phyloP scores from a whole-genome alignment of 2,888 invertebrate species.

The Epsilonema sp. region DNA sequence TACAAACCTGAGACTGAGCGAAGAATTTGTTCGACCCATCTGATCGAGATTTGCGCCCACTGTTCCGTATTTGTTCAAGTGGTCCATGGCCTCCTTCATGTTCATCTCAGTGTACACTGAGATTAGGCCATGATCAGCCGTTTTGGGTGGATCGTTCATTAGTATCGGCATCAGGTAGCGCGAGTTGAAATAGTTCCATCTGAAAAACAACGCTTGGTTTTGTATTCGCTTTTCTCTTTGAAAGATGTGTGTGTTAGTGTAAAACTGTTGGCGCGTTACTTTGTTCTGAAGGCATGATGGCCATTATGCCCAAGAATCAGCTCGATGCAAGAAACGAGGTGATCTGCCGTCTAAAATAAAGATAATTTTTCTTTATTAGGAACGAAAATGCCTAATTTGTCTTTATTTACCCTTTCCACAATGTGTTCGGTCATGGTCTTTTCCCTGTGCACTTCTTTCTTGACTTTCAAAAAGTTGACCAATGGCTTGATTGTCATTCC shows the following conservation, averaged over 20 bases:
- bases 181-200: slow-evolving; percentile 81
- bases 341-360: slow-evolving; percentile 44
- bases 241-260: no score
- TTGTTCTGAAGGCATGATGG: slow-evolving; percentile 68
- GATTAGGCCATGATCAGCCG: slow-evolving; percentile 4
- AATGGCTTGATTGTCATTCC: slow-evolving; percentile 96
- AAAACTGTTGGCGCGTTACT: no score
- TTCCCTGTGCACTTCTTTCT: slow-evolving; percentile 64
- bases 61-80: no score
- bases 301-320: slow-evolving; percentile 85
- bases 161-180: slow-evolving; percentile 72
- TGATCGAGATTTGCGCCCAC: no score
- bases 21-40: not conserved
- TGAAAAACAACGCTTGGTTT: slow-evolving; percentile 24
- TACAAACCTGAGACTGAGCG: no score
- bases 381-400: not conserved
- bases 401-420: slow-evolving; percentile 74
- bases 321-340: slow-evolving; percentile 88
- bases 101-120: slow-evolving; percentile 7
- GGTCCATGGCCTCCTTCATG: slow-evolving; percentile 9
- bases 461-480: slow-evolving; percentile 78
- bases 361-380: not conserved
- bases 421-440: slow-evolving; percentile 91
- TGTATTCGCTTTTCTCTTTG: not conserved
- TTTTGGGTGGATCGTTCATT: slow-evolving; percentile 41